Base-by-base conservation (phyloP, 2,113 vertebrate species). In the Narcine bancroftii region DNA sequence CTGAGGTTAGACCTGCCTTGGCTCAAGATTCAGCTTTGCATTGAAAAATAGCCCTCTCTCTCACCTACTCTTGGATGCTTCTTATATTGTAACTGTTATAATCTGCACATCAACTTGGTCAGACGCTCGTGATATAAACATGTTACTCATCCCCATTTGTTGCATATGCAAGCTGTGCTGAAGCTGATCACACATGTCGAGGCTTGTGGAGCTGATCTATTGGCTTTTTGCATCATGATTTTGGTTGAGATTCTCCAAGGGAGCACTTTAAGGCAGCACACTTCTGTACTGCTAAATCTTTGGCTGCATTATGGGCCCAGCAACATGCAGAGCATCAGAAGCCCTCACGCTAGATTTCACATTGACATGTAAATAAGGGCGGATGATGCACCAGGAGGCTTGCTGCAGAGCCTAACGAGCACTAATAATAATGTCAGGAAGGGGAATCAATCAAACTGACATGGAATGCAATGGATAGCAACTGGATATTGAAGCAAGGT, bases 131-230 rank as follows among this genome's bases (percentile, higher is more conserved):
- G 63, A 69, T 47, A 45, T 71, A 47, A 66, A 42, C 89, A 91
- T 45, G 60, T 91, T 91, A 71, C 89, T 91, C 89, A 91, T 69
- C 89, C 19, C 42, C 26, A 39, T 65, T 92, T 72, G 17, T 56
- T 73, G 92, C 29, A 76, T 60, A 39, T 39, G 92, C 92, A 76
- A 76, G 39, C 87, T 91, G 87, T 63, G 87, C 42, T 56, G 50
- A 66, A 42, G 93, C 93, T 93, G 63, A 91, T 92, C 94, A 94
- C 95, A 95, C 94, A 94, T 96, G 95, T 96, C 94, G 93, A 94
- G 95, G 94, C 95, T 95, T 95, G 95, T 95, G 95, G 93, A 93
- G 94, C 94, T 77, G 45, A 94, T 91, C 29, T 33, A 10, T 93
- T 92, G 79, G 63, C 63, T 45, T 29, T 45, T 53, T 29, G 93